phyloP scores from a whole-genome alignment of 2,797 vertebrate species.

The Hippoglossus hippoglossus region DNA sequence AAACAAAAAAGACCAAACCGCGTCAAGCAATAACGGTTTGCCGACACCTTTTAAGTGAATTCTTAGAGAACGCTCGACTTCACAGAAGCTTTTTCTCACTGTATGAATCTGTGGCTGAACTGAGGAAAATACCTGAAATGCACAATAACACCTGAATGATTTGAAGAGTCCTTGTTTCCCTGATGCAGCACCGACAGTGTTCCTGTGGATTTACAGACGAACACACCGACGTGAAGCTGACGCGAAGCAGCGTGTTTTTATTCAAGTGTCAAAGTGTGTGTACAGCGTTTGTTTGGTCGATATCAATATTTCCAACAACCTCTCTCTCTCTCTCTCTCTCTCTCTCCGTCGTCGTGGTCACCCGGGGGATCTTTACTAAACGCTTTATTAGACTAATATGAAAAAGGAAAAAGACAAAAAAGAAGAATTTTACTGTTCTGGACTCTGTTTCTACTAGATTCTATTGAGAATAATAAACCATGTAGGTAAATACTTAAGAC shows the following conservation, averaged over 20 bases:
- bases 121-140: background rate
- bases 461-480: conserved; percentile 60
- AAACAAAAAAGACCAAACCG: conserved; percentile 51
- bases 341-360: conserved; percentile 52
- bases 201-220: background rate
- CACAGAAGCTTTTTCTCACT: conserved; percentile 13
- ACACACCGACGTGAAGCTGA: background rate
- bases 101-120: conserved; percentile 6
- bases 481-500: conserved; percentile 57
- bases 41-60: conserved; percentile 46
- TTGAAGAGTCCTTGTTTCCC: background rate
- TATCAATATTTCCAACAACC: conserved; percentile 49
- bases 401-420: conserved; percentile 28
- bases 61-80: conserved; percentile 21
- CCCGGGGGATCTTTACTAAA: conserved; percentile 39
- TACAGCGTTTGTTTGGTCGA: conserved; percentile 49
- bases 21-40: conserved; percentile 75
- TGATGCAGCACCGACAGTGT: background rate
- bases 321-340: conserved; percentile 50
- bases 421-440: conserved; percentile 57
- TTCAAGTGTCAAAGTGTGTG: conserved; percentile 71
- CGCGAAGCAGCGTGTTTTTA: conserved; percentile 40
- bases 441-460: conserved; percentile 74
- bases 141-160: background rate
- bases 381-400: conserved; percentile 67